Conservation (phyloP, 2,113 vertebrate genomes). For the Calonectris borealis region DNA sequence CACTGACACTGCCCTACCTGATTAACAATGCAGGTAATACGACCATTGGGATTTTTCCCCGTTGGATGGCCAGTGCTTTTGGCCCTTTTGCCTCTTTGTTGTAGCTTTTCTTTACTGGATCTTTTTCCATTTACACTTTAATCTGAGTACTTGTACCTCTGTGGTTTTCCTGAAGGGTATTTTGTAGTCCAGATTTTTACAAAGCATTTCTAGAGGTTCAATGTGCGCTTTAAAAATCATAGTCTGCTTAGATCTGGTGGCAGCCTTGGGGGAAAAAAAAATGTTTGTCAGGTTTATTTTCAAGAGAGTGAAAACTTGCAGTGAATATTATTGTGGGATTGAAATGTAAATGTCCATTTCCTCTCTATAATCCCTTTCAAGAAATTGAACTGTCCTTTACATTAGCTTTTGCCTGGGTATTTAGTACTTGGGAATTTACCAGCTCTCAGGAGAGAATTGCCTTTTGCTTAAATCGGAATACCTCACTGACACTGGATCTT, state of each 20-base stretch:
- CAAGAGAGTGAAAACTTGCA: neutral
- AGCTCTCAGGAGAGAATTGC: neutral
- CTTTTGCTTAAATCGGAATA: slow-evolving; percentile 14
- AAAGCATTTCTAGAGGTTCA: neutral
- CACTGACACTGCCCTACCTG: neutral
- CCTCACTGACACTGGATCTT: neutral
- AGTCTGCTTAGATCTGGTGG: neutral
- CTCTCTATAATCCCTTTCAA: slow-evolving; percentile 12
- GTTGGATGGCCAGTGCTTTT: neutral
- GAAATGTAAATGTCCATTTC: slow-evolving; percentile 40
- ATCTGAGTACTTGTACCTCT: neutral
- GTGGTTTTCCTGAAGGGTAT: neutral
- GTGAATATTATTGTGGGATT: neutral
- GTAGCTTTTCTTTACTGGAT: neutral
- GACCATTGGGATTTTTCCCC: neutral
- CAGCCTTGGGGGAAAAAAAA: neutral
- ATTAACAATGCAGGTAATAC: neutral
- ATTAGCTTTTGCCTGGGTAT: neutral
- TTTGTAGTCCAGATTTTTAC: neutral
- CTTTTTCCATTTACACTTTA: neutral
- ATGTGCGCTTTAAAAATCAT: neutral
- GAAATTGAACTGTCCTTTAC: slow-evolving; percentile 10
- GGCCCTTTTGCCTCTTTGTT: neutral
- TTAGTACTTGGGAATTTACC: neutral
- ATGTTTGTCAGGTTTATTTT: slow-evolving; percentile 9